phyloP scores from a whole-genome alignment of 1,140 invertebrate genomes.

The Micrasema longulum region DNA sequence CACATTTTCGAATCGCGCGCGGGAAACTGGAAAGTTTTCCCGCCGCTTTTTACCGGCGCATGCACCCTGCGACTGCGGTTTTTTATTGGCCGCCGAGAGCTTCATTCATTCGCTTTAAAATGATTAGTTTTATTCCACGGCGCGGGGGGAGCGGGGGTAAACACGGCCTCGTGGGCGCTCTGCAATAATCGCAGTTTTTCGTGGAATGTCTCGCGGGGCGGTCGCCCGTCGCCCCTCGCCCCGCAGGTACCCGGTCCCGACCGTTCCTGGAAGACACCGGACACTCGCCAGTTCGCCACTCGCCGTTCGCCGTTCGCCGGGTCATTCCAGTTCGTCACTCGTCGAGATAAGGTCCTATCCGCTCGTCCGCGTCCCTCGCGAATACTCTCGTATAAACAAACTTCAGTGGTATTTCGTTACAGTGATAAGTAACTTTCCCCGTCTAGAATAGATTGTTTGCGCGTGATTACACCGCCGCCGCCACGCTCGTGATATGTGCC shows the following conservation, averaged over 20 bases:
- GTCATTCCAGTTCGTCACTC: slow-evolving; percentile 10
- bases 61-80: slow-evolving; percentile 41
- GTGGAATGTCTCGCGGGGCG: slow-evolving; percentile 39
- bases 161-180: slow-evolving; percentile 38
- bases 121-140: slow-evolving; percentile 38
- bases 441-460: background rate
- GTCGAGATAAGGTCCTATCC: slow-evolving; percentile 18
- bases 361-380: background rate
- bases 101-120: slow-evolving; percentile 46
- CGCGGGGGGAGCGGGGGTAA: slow-evolving; percentile 34
- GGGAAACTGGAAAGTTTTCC: slow-evolving; percentile 30
- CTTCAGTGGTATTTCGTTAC: background rate
- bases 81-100: slow-evolving; percentile 39
- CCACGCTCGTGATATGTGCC: slow-evolving; percentile 3
- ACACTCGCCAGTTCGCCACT: slow-evolving; percentile 5
- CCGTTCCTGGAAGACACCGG: background rate
- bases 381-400: background rate
- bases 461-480: too few relatives aligned
- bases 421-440: background rate
- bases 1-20: slow-evolving; percentile 5
- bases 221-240: slow-evolving; percentile 14
- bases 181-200: slow-evolving; percentile 45
- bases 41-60: slow-evolving; percentile 21
- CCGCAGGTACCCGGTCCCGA: background rate
- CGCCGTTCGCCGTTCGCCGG: slow-evolving; percentile 17